Evolutionary conservation across 2,888 invertebrate species (phyloP).

Genomic region (Sepioteuthis lessoniana): DNA sequence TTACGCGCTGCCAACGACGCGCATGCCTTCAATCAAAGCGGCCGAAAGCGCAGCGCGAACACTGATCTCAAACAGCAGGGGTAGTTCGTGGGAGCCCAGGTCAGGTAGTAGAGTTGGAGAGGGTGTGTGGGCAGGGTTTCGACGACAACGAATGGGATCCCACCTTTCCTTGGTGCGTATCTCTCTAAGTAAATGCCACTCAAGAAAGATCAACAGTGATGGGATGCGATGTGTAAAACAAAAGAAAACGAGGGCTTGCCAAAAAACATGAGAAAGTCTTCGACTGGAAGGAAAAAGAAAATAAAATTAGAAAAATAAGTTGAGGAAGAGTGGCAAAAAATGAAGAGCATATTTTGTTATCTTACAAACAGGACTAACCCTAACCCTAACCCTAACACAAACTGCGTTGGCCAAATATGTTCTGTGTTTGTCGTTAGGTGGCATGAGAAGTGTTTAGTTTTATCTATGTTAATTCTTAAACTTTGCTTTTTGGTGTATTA

Average conservation of each 20-base stretch:
- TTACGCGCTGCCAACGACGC: background rate
- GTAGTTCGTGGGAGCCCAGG: background rate
- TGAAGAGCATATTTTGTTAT: too few species aligned
- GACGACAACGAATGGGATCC: background rate
- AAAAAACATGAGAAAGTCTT: background rate
- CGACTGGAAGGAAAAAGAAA: background rate
- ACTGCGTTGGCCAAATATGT: background rate
- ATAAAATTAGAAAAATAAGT: background rate
- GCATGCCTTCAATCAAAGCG: slow-evolving; percentile 41
- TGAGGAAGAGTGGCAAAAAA: background rate
- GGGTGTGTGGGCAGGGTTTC: background rate
- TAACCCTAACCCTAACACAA: background rate
- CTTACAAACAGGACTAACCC: background rate
- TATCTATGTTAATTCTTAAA: background rate
- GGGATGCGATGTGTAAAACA: background rate
- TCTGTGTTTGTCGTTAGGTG: background rate
- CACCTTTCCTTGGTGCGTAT: background rate
- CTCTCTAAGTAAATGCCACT: background rate
- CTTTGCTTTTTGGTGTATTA: too few species aligned
- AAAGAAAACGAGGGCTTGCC: background rate
- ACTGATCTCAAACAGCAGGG: background rate
- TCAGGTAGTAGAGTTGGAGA: background rate
- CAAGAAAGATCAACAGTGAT: background rate
- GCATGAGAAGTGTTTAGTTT: background rate
- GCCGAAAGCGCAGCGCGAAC: background rate